A percentile compares a stretch with the other conserved stretches of the same genome.
phyloP scores from a whole-genome alignment of 2,888 invertebrate genomes.

The Microctonus aethiopoides region DNA sequence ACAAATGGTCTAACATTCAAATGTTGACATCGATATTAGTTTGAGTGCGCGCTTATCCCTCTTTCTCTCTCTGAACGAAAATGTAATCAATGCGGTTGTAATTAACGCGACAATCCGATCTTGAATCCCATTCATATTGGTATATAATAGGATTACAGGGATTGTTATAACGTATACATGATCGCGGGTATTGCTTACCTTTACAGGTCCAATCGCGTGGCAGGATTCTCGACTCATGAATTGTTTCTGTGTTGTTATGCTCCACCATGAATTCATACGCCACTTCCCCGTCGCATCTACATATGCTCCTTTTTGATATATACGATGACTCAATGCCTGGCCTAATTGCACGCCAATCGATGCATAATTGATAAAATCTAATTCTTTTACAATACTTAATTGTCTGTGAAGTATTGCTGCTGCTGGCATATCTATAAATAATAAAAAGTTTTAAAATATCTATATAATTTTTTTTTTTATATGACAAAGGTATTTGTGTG shows the following conservation, averaged over 20 bases:
- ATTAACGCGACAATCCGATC: constrained; percentile 29
- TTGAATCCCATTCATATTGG: constrained; percentile 32
- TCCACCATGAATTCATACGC: constrained; percentile 40
- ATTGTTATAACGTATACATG: constrained; percentile 29
- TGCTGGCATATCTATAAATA: constrained; percentile 39
- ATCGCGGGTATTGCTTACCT: constrained; percentile 34
- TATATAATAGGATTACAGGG: constrained; percentile 32
- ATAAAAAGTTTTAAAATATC: not conserved
- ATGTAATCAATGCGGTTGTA: constrained; percentile 31
- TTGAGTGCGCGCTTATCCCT: constrained; percentile 21
- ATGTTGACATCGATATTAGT: constrained; percentile 30
- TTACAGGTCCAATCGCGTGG: constrained; percentile 31
- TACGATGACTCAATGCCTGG: constrained; percentile 39
- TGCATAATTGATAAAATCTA: constrained; percentile 41
- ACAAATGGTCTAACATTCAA: constrained; percentile 26
- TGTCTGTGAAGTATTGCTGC: constrained; percentile 33
- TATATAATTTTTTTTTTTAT: too few relatives aligned
- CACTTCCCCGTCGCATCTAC: constrained; percentile 36
- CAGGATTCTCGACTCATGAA: constrained; percentile 39
- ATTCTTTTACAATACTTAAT: constrained; percentile 29
- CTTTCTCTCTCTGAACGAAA: not conserved
- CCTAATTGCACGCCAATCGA: constrained; percentile 43
- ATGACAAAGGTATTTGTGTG: too few relatives aligned
- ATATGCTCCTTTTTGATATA: constrained; percentile 40
- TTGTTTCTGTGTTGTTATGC: constrained; percentile 38